Conservation (phyloP, 2,888 invertebrate genomes). For the Brachyptera putata region DNA sequence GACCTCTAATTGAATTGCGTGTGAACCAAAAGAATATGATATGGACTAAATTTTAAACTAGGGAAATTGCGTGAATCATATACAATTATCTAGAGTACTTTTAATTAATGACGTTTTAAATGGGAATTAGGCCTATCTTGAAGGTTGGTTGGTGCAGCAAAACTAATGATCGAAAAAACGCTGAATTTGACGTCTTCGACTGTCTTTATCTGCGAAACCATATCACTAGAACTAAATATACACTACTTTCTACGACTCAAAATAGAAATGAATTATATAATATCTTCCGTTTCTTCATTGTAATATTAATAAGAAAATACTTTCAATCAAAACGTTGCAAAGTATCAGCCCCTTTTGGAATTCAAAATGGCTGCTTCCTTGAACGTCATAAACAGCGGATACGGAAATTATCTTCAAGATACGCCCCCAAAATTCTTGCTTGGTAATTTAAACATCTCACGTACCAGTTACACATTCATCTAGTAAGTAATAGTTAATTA, state of each 20-base stretch:
- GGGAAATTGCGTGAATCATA: neutral
- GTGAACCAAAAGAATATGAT: neutral
- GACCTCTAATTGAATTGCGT: neutral
- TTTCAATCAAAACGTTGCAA: neutral
- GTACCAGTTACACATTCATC: no score
- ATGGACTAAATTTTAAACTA: neutral
- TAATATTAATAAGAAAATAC: slow-evolving; percentile 8
- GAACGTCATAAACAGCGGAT: slow-evolving; percentile 5
- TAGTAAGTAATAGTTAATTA: no score
- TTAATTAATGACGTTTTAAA: neutral
- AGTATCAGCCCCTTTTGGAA: slow-evolving; percentile 1
- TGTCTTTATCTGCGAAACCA: neutral
- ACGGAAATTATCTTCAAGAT: neutral
- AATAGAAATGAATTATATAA: neutral
- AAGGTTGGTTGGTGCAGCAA: neutral
- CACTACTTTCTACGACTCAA: neutral
- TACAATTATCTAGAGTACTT: neutral
- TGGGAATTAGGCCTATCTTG: slow-evolving; percentile 1
- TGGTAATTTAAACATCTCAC: no score
- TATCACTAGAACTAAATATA: neutral
- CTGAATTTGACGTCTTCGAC: neutral
- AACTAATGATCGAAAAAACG: neutral
- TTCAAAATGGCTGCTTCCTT: slow-evolving; percentile 6
- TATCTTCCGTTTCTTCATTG: slow-evolving; percentile 21
- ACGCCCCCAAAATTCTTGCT: no score